phyloP scores from a whole-genome alignment of 2,113 vertebrate genomes.

The Catharus fuscescens region DNA sequence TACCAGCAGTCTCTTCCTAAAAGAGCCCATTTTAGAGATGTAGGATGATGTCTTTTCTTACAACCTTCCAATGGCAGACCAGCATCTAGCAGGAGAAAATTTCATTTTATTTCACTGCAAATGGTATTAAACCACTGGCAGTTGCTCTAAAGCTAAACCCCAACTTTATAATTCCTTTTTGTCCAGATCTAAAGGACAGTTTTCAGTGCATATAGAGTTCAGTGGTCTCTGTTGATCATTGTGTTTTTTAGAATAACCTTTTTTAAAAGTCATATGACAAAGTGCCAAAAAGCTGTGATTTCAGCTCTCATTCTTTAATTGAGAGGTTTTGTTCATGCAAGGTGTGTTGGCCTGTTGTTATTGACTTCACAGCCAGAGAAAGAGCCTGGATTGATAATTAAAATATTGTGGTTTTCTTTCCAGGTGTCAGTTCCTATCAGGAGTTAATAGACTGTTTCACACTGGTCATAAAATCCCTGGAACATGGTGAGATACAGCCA shows the following conservation, averaged over 20 bases:
- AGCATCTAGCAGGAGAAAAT: not conserved
- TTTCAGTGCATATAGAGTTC: not conserved
- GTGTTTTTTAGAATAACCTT: not conserved
- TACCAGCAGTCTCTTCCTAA: not conserved
- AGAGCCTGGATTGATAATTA: not conserved
- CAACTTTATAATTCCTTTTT: not conserved
- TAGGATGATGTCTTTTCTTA: not conserved
- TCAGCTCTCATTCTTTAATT: not conserved
- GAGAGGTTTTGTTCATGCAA: not conserved
- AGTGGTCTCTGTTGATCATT: not conserved
- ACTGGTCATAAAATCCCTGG: constrained; percentile 83
- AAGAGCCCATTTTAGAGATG: not conserved
- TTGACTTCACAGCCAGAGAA: not conserved
- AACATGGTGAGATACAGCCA: constrained; percentile 85
- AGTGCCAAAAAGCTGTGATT: not conserved
- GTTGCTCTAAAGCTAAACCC: not conserved
- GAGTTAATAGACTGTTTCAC: constrained; percentile 87
- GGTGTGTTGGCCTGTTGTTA: not conserved
- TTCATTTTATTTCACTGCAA: not conserved
- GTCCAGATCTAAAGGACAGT: not conserved
- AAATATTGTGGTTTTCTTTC: not conserved
- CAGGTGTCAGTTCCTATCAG: constrained; percentile 89
- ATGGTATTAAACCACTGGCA: not conserved
- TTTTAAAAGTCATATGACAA: not conserved
- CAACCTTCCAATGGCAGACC: not conserved